A percentile compares a stretch with the other conserved stretches of the same genome.
These are phyloP conservation scores for Odontothrips loti DNA, from an alignment of 2,888 invertebrate genomes.

Conservation along the genomic window DNA sequence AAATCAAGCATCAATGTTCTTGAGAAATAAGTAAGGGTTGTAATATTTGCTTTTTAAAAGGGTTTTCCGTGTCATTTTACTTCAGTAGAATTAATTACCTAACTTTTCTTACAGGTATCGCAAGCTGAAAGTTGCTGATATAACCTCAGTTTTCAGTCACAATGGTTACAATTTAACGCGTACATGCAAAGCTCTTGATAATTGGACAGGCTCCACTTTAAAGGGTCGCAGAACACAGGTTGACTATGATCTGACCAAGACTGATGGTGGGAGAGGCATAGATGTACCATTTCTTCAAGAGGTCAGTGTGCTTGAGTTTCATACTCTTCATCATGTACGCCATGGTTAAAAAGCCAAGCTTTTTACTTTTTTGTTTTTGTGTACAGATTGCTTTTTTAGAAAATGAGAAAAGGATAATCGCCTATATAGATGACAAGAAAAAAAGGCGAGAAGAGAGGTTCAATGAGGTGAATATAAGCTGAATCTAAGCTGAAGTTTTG, in stretches of 20 bases:
- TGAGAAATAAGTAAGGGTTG: constrained; percentile 16
- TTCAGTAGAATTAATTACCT: not conserved
- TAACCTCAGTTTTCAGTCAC: not conserved
- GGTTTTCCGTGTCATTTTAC: not conserved
- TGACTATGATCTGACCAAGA: not conserved
- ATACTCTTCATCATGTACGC: constrained; percentile 27
- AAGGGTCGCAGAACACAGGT: not conserved
- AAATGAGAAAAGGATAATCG: constrained; percentile 43
- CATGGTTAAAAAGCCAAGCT: too few species aligned
- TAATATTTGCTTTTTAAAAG: not conserved
- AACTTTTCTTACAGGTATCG: not conserved
- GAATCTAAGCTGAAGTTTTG: not conserved
- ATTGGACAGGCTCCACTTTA: not conserved
- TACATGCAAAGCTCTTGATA: not conserved
- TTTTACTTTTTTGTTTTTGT: constrained; percentile 27
- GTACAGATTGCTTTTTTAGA: constrained; percentile 43
- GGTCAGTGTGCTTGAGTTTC: constrained; percentile 38
- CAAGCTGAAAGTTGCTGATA: not conserved
- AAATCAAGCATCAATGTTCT: not conserved
- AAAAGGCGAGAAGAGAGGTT: constrained; percentile 38
- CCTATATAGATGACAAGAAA: constrained; percentile 39
- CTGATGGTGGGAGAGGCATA: not conserved
- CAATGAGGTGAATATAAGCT: not conserved
- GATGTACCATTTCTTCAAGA: constrained; percentile 45
- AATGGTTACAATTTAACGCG: not conserved